Base-by-base conservation (phyloP, 2,888 invertebrate species). In the Aphidius colemani region DNA sequence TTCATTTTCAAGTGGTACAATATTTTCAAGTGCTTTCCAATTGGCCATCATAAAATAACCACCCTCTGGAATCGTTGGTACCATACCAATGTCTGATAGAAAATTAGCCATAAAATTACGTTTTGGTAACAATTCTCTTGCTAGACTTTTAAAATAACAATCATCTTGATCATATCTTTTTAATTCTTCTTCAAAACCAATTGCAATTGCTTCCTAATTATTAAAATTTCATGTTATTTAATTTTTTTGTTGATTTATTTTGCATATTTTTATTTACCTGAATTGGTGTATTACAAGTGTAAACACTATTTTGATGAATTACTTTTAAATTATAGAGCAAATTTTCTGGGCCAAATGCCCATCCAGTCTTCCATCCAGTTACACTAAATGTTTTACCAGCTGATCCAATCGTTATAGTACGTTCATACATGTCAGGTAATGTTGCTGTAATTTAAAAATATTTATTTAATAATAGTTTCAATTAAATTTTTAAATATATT, bases 351-450 rank as follows among this genome's bases (percentile, higher is more conserved):
- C 93, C 98, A 80, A 97, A 94, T 0, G 94, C 94, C 98, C 98
- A 99, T 59, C 98, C 98, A 4, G 90, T 88, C 86, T 93, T 97
- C 96, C 96, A 96, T 5, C 98, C 98, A 1, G 98, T 99, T 10
- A 96, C 95, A 61, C 96, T 96, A 85, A 98, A 98, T 1, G 96
- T 95, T 86, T 98, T 99, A 0, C 98, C 98, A 0, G 97, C 98
- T 30, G 97, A 98, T 0, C 98, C 97, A 68, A 99, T 89, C 0
- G 98, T 98, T 45, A 99, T 89, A 0, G 98, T 98, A 39, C 98
- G 87, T 69, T 99, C 96, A 93, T 96, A 99, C 98, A 99, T 99
- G 11, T 85, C 96, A 0, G 98, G 98, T 7, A 99, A 82, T 0
- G 95, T 91, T 0, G 95, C 96, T 30, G 5, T 5, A 30, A 30